phyloP scores from a whole-genome alignment of 2,113 vertebrate genomes.

The Coturnix japonica region DNA sequence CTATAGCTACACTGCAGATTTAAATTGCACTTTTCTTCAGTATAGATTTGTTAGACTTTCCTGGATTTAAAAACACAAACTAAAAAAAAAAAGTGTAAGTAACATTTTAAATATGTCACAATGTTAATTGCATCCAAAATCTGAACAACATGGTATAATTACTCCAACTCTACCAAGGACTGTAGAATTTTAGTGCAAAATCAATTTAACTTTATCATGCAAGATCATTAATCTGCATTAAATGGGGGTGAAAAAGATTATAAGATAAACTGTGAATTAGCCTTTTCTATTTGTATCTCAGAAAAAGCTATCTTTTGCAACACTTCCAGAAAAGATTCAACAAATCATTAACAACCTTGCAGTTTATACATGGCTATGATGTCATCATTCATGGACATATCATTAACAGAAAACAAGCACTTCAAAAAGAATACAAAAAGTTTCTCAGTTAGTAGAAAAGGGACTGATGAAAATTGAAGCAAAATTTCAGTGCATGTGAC shows the following conservation, averaged over 20 bases:
- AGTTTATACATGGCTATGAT: neutral
- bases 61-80: neutral
- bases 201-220: conserved; percentile 53
- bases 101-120: neutral
- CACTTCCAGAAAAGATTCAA: neutral
- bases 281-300: neutral
- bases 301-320: neutral
- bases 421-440: neutral
- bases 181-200: conserved; percentile 52
- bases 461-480: neutral
- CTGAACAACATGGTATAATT: conserved; percentile 19
- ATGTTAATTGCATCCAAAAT: conserved; percentile 41
- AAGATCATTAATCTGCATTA: conserved; percentile 37
- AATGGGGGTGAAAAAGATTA: neutral
- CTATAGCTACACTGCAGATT: neutral
- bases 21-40: neutral
- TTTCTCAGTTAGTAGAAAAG: neutral
- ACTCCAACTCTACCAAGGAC: conserved; percentile 35
- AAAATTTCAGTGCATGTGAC: accelerated
- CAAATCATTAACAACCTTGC: neutral
- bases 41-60: neutral
- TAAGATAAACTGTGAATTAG: conserved; percentile 33
- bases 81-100: neutral
- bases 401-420: neutral
- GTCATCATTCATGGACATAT: neutral